Evolutionary conservation across 2,113 vertebrate genomes (phyloP), one percentile per base, ranked within the genome.

Genomic region (Calidris pygmaea): DNA sequence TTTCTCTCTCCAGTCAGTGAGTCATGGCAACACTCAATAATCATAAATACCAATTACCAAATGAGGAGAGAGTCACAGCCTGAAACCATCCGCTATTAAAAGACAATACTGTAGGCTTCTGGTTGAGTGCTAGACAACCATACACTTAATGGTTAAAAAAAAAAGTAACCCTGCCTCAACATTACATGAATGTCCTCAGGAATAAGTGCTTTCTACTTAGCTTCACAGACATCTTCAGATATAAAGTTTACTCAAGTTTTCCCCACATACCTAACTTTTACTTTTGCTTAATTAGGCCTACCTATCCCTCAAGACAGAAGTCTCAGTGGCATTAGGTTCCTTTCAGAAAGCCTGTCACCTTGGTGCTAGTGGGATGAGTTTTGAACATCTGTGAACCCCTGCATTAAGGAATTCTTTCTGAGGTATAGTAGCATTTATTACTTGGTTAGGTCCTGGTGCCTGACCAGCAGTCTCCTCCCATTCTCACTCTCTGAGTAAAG

Each of bases 381-480:
- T 34, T 35, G 37, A 65, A 60, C 19, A n/a, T 20, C 63, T 75
- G 37, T 6, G 22, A 76, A 18, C 23, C 15, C 45, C 37, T 15
- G 52, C n/a, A 86, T 17, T 7, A 27, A 14, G 17, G 41, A 41
- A 8, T 11, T 17, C 47, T 26, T 30, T 39, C 39, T 23, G 47
- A 73, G 56, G 27, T 48, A 16, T 1, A 29, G 24, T 4, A 67
- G 4, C 1, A 6, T 8, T 60, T 24, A 74, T 96, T 98, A 99
- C 99, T 84, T 96, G 66, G 92, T 86, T 84, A 98, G 84, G 95
- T 99, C 92, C 35, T 98, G 95, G 88, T 98, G 98, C 90, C 94
- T 89, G 52, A 97, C 9, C 60, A 98, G 80, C 91, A 99, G 94
- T 39, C 20, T 56, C 88, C 98, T 98, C 53, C 99, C 98, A 0